Percentiles rank a stretch among this genome's conserved stretches.
Evolutionary conservation across 2,797 vertebrate species (phyloP).

Genomic region (Hypotaenidia philippensis): DNA sequence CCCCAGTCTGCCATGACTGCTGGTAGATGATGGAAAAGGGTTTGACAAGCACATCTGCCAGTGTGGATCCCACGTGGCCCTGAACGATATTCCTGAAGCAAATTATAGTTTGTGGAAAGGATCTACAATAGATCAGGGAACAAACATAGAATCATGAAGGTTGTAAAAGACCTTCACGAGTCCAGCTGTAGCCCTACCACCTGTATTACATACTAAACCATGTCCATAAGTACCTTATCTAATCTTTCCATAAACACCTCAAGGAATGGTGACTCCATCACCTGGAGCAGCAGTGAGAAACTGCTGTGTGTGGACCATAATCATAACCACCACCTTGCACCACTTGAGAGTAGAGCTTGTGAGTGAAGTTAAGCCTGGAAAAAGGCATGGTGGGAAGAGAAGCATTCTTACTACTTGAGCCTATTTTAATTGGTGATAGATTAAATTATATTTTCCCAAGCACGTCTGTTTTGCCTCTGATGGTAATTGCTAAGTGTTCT

Average conservation of each 20-base stretch:
- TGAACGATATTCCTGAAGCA: background rate
- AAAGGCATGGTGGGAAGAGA: background rate
- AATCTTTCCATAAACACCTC: no score
- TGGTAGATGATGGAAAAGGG: no score
- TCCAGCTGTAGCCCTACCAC: no score
- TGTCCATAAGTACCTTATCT: no score
- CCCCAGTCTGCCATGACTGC: no score
- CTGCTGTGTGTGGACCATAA: accelerated
- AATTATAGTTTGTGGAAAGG: accelerated
- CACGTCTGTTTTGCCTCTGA: background rate
- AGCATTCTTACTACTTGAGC: background rate
- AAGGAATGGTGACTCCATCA: no score
- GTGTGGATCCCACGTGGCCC: no score
- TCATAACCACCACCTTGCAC: accelerated
- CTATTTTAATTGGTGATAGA: background rate
- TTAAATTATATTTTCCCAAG: background rate
- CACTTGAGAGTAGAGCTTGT: accelerated
- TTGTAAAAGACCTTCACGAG: no score
- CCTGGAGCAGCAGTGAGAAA: background rate
- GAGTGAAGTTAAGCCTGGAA: background rate
- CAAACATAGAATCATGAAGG: no score
- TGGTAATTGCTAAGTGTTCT: background rate
- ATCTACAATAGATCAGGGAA: background rate
- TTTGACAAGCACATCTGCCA: no score
- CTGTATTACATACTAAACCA: no score